Conservation (phyloP, 2,888 invertebrate genomes). For the Corythucha ciliata region DNA sequence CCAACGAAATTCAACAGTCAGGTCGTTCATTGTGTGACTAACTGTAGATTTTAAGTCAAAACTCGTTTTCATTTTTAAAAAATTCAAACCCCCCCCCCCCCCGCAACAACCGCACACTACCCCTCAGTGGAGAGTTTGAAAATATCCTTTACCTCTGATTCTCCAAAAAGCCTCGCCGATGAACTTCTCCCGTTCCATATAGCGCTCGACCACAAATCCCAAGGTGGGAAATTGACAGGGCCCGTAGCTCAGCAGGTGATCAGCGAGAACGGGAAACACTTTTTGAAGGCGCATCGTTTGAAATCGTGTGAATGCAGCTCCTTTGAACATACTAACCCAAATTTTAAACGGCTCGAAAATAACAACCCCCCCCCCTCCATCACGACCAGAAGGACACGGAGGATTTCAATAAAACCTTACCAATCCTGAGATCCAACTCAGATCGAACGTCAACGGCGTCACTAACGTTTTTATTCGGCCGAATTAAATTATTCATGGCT, state of each 20-base stretch:
- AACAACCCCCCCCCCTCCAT: too few species aligned
- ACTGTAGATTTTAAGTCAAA: constrained; percentile 52
- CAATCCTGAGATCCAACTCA: constrained; percentile 88
- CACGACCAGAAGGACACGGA: too few species aligned
- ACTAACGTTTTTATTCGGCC: constrained; percentile 70
- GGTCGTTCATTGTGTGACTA: constrained; percentile 61
- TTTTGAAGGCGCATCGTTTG: constrained; percentile 85
- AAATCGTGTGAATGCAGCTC: constrained; percentile 95
- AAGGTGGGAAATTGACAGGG: constrained; percentile 98
- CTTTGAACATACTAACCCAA: constrained; percentile 42
- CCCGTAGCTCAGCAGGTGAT: constrained; percentile 90
- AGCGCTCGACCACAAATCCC: constrained; percentile 99
- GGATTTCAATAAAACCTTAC: constrained; percentile 42
- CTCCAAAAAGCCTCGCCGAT: constrained; percentile 94
- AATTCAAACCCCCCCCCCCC: background rate
- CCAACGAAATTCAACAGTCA: constrained; percentile 82
- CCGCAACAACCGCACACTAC: too few species aligned
- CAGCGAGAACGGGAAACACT: constrained; percentile 63
- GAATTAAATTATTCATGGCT: constrained; percentile 67
- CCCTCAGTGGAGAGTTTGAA: too few species aligned
- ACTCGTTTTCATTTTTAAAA: too few species aligned
- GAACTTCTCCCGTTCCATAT: constrained; percentile 83
- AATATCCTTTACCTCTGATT: constrained; percentile 68
- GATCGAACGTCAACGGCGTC: constrained; percentile 89
- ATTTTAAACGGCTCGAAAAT: too few species aligned